phyloP scores from a whole-genome alignment of 2,113 vertebrate genomes.

The Pseudonaja textilis region DNA sequence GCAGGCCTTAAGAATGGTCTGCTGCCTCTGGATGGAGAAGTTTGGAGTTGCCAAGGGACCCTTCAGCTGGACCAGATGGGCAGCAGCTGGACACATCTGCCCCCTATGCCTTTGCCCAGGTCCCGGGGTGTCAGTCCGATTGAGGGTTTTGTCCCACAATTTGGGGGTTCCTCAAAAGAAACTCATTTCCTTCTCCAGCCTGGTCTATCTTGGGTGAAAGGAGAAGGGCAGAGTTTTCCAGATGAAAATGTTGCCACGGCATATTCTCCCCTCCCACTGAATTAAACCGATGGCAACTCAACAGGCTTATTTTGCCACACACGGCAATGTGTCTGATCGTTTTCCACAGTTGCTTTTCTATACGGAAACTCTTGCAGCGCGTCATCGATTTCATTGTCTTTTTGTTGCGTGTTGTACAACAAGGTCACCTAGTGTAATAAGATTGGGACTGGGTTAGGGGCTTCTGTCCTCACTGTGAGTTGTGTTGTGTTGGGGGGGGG shows the following conservation, averaged over 20 bases:
- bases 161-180: neutral
- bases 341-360: neutral
- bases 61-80: neutral
- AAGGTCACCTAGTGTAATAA: too few species aligned
- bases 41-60: neutral
- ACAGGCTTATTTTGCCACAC: neutral
- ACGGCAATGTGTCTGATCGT: neutral
- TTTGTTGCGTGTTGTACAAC: too few species aligned
- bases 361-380: neutral
- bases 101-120: too few species aligned
- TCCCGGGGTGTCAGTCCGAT: neutral
- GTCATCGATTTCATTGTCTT: neutral
- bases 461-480: too few species aligned
- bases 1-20: neutral
- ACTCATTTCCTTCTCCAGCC: neutral
- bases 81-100: neutral
- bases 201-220: neutral
- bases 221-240: neutral
- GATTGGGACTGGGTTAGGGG: too few species aligned
- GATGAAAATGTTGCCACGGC: neutral
- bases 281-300: neutral
- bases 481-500: too few species aligned
- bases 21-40: neutral
- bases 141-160: neutral
- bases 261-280: neutral